Conservation (phyloP, 2,113 vertebrate species). For the Brachyhypopomus gauderio region DNA sequence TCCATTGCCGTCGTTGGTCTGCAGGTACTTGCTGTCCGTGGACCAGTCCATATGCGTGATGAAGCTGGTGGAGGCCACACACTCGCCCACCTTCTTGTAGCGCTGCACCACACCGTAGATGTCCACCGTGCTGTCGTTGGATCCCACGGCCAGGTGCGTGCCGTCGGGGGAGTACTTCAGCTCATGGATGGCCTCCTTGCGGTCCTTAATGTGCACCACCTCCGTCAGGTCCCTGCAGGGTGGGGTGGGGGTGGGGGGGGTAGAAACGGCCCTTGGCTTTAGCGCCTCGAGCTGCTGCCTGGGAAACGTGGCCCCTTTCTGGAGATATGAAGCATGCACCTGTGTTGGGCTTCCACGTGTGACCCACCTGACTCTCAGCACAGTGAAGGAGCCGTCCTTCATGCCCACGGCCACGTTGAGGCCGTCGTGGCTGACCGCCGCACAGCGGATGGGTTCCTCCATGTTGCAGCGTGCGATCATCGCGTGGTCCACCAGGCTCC, state of each 20-base stretch:
- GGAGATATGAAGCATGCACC: neutral
- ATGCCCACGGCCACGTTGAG: slow-evolving; percentile 96
- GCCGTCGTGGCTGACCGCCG: slow-evolving; percentile 91
- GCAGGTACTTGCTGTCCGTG: slow-evolving; percentile 91
- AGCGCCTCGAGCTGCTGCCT: too few species aligned
- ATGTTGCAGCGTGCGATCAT: slow-evolving; percentile 97
- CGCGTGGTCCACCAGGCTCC: slow-evolving; percentile 97
- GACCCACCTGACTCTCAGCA: slow-evolving; percentile 91
- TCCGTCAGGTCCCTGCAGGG: slow-evolving; percentile 94
- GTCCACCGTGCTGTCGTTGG: slow-evolving; percentile 93
- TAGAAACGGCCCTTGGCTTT: neutral
- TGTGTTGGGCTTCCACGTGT: neutral
- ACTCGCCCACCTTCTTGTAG: slow-evolving; percentile 92
- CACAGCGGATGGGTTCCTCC: slow-evolving; percentile 97
- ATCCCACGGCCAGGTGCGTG: slow-evolving; percentile 91
- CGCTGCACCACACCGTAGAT: slow-evolving; percentile 93
- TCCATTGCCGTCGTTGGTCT: slow-evolving; percentile 92
- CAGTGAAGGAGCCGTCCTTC: slow-evolving; percentile 98
- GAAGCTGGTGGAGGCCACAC: slow-evolving; percentile 88
- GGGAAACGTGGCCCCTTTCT: neutral
- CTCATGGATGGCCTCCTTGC: slow-evolving; percentile 97
- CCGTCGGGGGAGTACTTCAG: slow-evolving; percentile 97
- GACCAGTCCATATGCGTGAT: slow-evolving; percentile 99
- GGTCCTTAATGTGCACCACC: slow-evolving; percentile 98
- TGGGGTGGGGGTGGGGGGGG: neutral